These are phyloP conservation scores for Orchesella flavescens DNA, from an alignment of 2,888 invertebrate genomes.

Conservation along the genomic window DNA sequence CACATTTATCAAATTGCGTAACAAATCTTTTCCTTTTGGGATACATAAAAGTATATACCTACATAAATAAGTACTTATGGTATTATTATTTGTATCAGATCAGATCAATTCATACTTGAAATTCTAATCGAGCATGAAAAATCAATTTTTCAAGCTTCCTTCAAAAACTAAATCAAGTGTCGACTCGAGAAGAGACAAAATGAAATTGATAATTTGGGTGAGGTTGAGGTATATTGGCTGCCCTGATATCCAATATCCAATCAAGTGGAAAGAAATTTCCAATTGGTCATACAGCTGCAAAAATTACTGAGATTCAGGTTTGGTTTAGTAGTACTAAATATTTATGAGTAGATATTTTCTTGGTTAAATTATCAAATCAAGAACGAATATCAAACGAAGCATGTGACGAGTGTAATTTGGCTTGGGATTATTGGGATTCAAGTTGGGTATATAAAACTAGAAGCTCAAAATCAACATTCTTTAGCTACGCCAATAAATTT, in stretches of 20 bases:
- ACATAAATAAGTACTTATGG: too few species aligned
- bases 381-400: too few species aligned
- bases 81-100: too few species aligned
- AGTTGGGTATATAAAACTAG: slow-evolving; percentile 12
- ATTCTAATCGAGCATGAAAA: slow-evolving; percentile 55
- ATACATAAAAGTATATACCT: too few species aligned
- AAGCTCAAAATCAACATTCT: slow-evolving; percentile 26
- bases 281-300: slow-evolving; percentile 48
- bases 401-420: too few species aligned
- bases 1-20: background rate
- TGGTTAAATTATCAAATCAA: too few species aligned
- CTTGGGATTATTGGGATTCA: slow-evolving; percentile 26
- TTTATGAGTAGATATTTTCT: slow-evolving; percentile 33
- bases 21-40: background rate
- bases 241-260: slow-evolving; percentile 28
- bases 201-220: slow-evolving; percentile 34
- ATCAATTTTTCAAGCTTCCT: slow-evolving; percentile 49
- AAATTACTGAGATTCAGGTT: slow-evolving; percentile 20
- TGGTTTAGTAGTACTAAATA: slow-evolving; percentile 46
- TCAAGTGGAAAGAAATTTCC: slow-evolving; percentile 38
- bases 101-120: slow-evolving; percentile 26
- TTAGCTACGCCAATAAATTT: slow-evolving; percentile 52
- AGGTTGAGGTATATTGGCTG: background rate
- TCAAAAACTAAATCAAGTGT: too few species aligned
- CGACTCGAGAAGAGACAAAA: slow-evolving; percentile 44